Conservation (phyloP, 2,797 vertebrate species). For the Coendou prehensilis region DNA sequence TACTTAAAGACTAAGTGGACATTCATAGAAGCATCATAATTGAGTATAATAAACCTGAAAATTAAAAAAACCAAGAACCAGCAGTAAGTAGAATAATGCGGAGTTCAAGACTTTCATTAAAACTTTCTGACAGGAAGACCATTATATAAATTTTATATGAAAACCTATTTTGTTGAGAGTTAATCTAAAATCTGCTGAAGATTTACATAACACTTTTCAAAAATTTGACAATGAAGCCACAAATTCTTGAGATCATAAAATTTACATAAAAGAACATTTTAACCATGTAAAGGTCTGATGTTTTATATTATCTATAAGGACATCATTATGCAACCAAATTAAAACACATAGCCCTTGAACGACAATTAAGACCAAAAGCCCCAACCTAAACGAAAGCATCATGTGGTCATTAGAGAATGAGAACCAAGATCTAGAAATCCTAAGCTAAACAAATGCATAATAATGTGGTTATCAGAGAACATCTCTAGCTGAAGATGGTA, state of each 20-base stretch:
- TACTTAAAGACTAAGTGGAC: background rate
- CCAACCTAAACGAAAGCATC: background rate
- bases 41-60: background rate
- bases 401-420: background rate
- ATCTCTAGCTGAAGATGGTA: conserved; percentile 9
- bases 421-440: background rate
- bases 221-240: conserved; percentile 47
- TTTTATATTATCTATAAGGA: conserved; percentile 37
- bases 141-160: conserved; percentile 6
- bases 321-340: conserved; percentile 39
- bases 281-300: conserved; percentile 17
- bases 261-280: conserved; percentile 59
- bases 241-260: conserved; percentile 50
- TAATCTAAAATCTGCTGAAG: conserved; percentile 50
- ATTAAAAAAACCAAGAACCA: conserved; percentile 14
- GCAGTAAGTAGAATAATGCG: background rate
- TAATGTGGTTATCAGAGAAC: conserved; percentile 1
- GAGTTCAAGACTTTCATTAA: background rate
- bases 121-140: conserved; percentile 14
- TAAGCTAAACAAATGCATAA: conserved; percentile 39
- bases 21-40: conserved; percentile 19
- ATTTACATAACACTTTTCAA: conserved; percentile 24
- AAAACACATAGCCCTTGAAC: background rate
- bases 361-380: conserved; percentile 25
- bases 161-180: conserved; percentile 20